Percentiles rank a stretch among this genome's conserved stretches.
phyloP scores from a whole-genome alignment of 1,140 invertebrate genomes.

The Euwallacea fornicatus region DNA sequence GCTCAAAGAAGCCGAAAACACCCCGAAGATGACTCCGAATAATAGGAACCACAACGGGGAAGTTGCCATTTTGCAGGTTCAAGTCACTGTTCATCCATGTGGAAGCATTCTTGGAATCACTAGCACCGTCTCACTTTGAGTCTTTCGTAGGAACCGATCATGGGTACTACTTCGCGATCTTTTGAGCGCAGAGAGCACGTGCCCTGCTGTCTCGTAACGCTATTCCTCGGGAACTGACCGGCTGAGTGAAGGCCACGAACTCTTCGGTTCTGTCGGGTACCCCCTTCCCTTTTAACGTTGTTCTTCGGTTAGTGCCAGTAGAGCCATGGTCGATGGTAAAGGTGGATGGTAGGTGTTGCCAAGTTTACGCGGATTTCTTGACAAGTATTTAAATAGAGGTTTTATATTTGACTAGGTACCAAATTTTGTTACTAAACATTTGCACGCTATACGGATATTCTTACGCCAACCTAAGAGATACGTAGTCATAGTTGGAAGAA shows the following conservation, averaged over 20 bases:
- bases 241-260: slow-evolving; percentile 37
- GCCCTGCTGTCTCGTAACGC: background rate
- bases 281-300: slow-evolving; percentile 29
- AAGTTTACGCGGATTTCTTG: background rate
- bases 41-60: slow-evolving; percentile 58
- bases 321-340: slow-evolving; percentile 13
- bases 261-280: slow-evolving; percentile 22
- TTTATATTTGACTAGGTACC: no score
- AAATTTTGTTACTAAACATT: no score
- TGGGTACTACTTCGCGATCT: slow-evolving; percentile 4
- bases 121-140: slow-evolving; percentile 28
- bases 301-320: slow-evolving; percentile 20
- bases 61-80: slow-evolving; percentile 45
- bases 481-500: no score
- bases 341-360: slow-evolving; percentile 16
- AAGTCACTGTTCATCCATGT: background rate
- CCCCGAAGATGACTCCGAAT: slow-evolving; percentile 67
- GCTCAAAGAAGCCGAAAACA: slow-evolving; percentile 68
- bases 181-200: slow-evolving; percentile 20
- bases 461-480: no score
- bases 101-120: slow-evolving; percentile 47
- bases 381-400: no score
- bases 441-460: no score
- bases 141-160: background rate
- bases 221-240: slow-evolving; percentile 31